Percentiles rank a stretch among this genome's conserved stretches.
Evolutionary conservation across 2,113 vertebrate species (phyloP).

Genomic region (Prunella himalayana): DNA sequence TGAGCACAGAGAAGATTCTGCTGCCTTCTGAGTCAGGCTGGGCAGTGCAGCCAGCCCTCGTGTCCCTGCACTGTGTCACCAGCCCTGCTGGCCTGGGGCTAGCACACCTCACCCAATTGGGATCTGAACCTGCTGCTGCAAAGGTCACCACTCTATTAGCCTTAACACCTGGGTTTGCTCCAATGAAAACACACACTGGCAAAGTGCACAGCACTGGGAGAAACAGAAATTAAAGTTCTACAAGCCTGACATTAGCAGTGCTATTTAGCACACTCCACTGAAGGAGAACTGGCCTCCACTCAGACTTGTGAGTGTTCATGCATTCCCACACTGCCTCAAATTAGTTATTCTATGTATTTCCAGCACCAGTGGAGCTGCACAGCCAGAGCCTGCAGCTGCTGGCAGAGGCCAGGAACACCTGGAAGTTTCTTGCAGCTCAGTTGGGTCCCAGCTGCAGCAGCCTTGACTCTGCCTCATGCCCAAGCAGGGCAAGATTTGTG

Average conservation of each 20-base stretch:
- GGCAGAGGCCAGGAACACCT: background rate
- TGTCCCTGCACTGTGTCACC: background rate
- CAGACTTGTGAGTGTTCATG: accelerated
- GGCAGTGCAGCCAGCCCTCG: accelerated
- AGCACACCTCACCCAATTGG: accelerated
- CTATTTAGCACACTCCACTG: background rate
- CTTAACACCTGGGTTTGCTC: background rate
- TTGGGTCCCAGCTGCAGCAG: background rate
- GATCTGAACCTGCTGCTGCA: background rate
- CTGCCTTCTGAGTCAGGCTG: background rate
- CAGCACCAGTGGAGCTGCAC: accelerated
- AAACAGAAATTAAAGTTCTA: background rate
- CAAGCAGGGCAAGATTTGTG: background rate
- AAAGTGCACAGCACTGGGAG: accelerated
- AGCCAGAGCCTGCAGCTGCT: background rate
- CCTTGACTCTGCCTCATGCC: background rate
- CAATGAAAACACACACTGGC: background rate
- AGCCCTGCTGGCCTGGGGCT: background rate
- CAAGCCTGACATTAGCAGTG: background rate
- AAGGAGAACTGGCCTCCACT: background rate
- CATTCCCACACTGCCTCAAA: background rate
- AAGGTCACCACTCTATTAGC: background rate
- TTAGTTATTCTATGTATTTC: background rate
- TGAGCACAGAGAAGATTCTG: background rate
- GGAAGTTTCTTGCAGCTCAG: background rate